phyloP scores from a whole-genome alignment of 2,888 invertebrate genomes.

The Xestia sexstrigata region DNA sequence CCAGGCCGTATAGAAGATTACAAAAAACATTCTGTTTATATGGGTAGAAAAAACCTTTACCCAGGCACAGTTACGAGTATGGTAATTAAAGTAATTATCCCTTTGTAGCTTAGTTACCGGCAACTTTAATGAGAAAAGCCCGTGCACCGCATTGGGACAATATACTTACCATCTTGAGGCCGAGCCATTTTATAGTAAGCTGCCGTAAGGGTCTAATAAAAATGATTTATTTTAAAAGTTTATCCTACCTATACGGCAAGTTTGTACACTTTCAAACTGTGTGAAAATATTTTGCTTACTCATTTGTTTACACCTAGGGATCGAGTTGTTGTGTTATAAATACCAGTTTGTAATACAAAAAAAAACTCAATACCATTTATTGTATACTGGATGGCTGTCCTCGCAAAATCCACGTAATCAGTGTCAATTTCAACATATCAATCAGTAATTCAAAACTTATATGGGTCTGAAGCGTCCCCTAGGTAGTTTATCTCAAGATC shows the following conservation, averaged over 20 bases:
- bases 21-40: not conserved
- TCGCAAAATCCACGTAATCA: not conserved
- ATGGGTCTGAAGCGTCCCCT: conserved; percentile 14
- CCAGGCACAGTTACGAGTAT: conserved; percentile 36
- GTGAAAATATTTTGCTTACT: conserved; percentile 39
- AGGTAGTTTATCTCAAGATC: conserved; percentile 38
- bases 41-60: conserved; percentile 31
- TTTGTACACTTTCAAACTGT: conserved; percentile 21
- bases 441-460: conserved; percentile 43
- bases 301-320: conserved; percentile 30
- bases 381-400: not conserved
- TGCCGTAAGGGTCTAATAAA: conserved; percentile 60
- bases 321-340: not conserved
- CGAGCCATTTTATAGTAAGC: conserved; percentile 50
- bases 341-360: not conserved
- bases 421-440: conserved; percentile 11
- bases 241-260: conserved; percentile 40
- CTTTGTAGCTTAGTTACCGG: conserved; percentile 53
- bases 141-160: conserved; percentile 43
- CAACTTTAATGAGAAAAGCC: conserved; percentile 61
- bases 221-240: conserved; percentile 64
- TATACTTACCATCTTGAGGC: conserved; percentile 48
- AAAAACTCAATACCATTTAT: not conserved
- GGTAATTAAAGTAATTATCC: conserved; percentile 62
- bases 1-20: too few relatives aligned